These are phyloP conservation scores for Sorex maritimensis DNA, from an alignment of 2,797 vertebrate species.

Conservation along the genomic window DNA sequence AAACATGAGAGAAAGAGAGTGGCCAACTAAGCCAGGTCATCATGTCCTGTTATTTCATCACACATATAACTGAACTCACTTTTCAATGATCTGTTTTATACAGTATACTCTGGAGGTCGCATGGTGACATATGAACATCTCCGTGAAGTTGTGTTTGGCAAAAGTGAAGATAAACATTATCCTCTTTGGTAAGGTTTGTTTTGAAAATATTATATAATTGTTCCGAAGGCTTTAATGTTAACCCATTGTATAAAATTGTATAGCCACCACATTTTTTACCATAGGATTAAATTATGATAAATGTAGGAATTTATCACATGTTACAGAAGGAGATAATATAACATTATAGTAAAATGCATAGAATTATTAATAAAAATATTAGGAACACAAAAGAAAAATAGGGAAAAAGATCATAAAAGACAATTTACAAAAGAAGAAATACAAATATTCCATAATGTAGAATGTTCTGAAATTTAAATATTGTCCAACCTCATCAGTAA, in stretches of 20 bases:
- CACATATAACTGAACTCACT: neutral
- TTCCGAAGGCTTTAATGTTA: conserved; percentile 6
- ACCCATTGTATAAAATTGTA: neutral
- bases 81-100: conserved; percentile 54
- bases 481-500: neutral
- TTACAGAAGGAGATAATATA: neutral
- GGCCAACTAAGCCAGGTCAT: neutral
- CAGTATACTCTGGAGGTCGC: conserved; percentile 94
- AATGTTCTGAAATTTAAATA: neutral
- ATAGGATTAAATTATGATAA: neutral
- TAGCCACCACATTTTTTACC: too few relatives aligned
- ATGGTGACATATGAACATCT: conserved; percentile 94
- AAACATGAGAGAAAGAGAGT: neutral
- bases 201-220: conserved; percentile 63
- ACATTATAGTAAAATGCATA: conserved; percentile 29
- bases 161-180: conserved; percentile 91
- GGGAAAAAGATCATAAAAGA: neutral
- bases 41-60: neutral
- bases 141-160: conserved; percentile 92
- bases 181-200: conserved; percentile 92
- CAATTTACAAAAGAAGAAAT: conserved; percentile 23
- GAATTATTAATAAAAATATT: neutral
- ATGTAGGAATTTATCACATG: neutral
- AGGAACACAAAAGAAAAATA: conserved; percentile 43
- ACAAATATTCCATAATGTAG: neutral